Evolutionary conservation across 2,888 invertebrate genomes (phyloP).

Genomic region (Vanessa cardui): DNA sequence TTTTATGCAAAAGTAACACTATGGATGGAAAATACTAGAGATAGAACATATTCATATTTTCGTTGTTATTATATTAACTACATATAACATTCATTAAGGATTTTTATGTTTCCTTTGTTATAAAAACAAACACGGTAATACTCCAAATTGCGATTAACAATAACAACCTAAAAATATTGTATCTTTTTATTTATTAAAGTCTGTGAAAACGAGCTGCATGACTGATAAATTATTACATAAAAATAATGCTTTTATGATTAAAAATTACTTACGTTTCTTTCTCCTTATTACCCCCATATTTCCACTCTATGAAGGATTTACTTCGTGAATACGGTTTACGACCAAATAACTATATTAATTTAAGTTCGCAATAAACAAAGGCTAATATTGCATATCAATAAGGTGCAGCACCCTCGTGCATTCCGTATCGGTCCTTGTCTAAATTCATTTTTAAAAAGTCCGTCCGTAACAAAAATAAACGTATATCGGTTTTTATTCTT

Average conservation of each 20-base stretch:
- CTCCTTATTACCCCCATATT: conserved; percentile 78
- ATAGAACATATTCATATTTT: too few species aligned
- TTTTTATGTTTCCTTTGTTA: too few species aligned
- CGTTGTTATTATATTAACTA: too few species aligned
- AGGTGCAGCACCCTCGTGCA: conserved; percentile 64
- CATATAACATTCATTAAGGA: too few species aligned
- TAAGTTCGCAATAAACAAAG: conserved; percentile 28
- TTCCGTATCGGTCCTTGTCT: conserved; percentile 72
- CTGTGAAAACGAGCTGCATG: too few species aligned
- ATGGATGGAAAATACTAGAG: too few species aligned
- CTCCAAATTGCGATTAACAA: too few species aligned
- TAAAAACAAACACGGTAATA: too few species aligned
- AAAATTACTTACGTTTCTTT: conserved; percentile 75
- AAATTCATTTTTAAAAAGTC: conserved; percentile 32
- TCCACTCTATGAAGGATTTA: conserved; percentile 54
- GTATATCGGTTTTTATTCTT: background rate
- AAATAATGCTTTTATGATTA: background rate
- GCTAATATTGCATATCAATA: conserved; percentile 50
- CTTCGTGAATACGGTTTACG: conserved; percentile 54
- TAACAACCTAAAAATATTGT: too few species aligned
- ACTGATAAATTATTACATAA: background rate
- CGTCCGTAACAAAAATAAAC: background rate
- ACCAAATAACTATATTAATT: conserved; percentile 9
- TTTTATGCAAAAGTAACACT: background rate
- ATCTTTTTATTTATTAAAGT: too few species aligned